phyloP scores from a whole-genome alignment of 2,113 vertebrate species.

The Cochlearius cochlearius region DNA sequence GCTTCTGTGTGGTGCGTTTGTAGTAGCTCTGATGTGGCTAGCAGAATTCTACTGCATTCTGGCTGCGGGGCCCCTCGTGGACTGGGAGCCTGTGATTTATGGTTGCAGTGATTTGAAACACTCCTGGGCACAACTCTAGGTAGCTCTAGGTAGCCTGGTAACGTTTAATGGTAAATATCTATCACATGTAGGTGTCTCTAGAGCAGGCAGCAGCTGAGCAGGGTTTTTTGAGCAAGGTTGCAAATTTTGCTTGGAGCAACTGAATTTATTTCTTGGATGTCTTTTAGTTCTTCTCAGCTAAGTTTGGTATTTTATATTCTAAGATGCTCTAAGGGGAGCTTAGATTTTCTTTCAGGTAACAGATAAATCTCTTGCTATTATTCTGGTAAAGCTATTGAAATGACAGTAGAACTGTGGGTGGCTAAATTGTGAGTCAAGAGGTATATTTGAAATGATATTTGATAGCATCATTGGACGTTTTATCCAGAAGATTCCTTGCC shows the following conservation, averaged over 20 bases:
- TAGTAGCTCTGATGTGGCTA: not conserved
- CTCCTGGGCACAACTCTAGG: not conserved
- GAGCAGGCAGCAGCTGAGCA: not conserved
- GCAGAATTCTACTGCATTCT: not conserved
- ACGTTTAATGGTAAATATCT: not conserved
- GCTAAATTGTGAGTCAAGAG: slow-evolving; percentile 18
- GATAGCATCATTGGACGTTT: not conserved
- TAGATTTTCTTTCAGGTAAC: not conserved
- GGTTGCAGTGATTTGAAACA: not conserved
- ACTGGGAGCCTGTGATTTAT: fast-evolving
- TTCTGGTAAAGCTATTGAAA: not conserved
- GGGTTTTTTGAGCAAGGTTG: not conserved
- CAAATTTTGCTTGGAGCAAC: not conserved
- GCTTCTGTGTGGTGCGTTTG: not conserved
- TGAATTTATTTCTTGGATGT: not conserved
- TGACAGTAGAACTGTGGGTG: not conserved
- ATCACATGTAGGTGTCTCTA: not conserved
- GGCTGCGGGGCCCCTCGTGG: not conserved
- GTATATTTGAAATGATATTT: not conserved
- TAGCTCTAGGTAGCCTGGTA: not conserved
- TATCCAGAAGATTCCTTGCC: not conserved
- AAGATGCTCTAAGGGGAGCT: not conserved
- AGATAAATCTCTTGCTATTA: not conserved
- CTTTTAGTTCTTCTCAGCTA: not conserved
- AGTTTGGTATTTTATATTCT: not conserved